These are phyloP conservation scores for Zonotrichia albicollis DNA, from an alignment of 2,797 vertebrate genomes.

Conservation along the genomic window DNA sequence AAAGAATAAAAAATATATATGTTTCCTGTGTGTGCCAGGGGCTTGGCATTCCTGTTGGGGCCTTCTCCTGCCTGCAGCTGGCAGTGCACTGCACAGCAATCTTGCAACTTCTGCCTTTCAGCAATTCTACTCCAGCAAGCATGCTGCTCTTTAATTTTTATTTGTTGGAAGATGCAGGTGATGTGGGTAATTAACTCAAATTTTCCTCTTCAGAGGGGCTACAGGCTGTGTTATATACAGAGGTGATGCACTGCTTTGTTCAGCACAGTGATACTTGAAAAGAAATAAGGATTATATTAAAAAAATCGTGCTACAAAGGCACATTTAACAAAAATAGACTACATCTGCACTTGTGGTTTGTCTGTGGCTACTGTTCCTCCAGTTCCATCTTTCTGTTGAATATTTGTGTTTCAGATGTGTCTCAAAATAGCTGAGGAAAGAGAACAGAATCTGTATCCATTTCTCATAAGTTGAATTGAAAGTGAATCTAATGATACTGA, in stretches of 20 bases:
- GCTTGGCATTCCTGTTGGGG: neutral
- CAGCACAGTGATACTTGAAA: neutral
- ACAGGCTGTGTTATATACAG: neutral
- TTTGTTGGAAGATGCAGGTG: neutral
- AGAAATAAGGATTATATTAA: neutral
- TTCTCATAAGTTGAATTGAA: neutral
- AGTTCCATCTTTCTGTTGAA: conserved; percentile 16
- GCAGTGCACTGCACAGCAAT: neutral
- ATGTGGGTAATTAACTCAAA: neutral
- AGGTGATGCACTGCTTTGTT: neutral
- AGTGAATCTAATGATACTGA: neutral
- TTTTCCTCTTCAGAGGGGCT: neutral
- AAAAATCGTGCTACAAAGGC: neutral
- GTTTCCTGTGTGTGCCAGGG: neutral
- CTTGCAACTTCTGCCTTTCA: conserved; percentile 8
- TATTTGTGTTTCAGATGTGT: conserved; percentile 1
- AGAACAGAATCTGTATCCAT: neutral
- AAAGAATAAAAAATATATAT: neutral
- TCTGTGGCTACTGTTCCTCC: conserved; percentile 29
- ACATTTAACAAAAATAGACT: neutral
- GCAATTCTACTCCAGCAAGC: neutral
- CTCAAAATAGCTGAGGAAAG: neutral
- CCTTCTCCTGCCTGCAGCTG: neutral
- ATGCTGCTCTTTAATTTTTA: neutral
- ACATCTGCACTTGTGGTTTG: conserved; percentile 28